Evolutionary conservation across 1,140 invertebrate genomes (phyloP).

Genomic region (Macrobrachium nipponense): DNA sequence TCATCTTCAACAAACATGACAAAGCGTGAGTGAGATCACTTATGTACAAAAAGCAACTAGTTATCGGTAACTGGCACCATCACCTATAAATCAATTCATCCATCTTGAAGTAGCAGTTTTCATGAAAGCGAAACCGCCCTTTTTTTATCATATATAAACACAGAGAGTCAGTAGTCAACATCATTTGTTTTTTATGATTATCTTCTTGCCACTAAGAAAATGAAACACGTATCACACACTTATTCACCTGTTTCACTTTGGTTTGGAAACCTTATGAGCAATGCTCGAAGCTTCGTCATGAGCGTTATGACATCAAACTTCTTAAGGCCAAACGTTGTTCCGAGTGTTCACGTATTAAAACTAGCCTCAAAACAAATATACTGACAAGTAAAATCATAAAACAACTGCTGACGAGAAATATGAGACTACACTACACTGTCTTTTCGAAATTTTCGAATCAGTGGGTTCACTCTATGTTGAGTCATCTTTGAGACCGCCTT

Average conservation of each 20-base stretch:
- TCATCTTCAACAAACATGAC: slow-evolving; percentile 11
- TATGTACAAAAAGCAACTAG: slow-evolving; percentile 46
- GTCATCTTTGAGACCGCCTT: too few species aligned
- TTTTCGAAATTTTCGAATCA: too few species aligned
- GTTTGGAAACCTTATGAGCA: slow-evolving; percentile 17
- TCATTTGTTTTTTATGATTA: slow-evolving; percentile 2
- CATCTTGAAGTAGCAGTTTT: background rate
- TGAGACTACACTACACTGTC: too few species aligned
- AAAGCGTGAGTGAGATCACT: slow-evolving; percentile 43
- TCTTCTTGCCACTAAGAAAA: slow-evolving; percentile 5
- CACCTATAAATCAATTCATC: slow-evolving; percentile 30
- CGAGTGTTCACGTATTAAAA: too few species aligned
- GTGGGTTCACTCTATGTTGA: too few species aligned
- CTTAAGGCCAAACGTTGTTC: too few species aligned
- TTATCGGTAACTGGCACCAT: slow-evolving; percentile 54
- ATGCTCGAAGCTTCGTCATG: background rate
- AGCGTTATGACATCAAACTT: too few species aligned
- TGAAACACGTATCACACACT: background rate
- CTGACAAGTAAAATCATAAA: too few species aligned
- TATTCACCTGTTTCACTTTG: slow-evolving; percentile 37
- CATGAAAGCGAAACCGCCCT: too few species aligned
- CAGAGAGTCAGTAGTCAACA: slow-evolving; percentile 26
- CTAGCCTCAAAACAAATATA: too few species aligned
- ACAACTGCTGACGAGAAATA: too few species aligned
- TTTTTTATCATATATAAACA: slow-evolving; percentile 16